Evolutionary conservation across 1,140 invertebrate species (phyloP), one percentile per base, ranked within the genome.

Genomic region (Parapsyche elsis): DNA sequence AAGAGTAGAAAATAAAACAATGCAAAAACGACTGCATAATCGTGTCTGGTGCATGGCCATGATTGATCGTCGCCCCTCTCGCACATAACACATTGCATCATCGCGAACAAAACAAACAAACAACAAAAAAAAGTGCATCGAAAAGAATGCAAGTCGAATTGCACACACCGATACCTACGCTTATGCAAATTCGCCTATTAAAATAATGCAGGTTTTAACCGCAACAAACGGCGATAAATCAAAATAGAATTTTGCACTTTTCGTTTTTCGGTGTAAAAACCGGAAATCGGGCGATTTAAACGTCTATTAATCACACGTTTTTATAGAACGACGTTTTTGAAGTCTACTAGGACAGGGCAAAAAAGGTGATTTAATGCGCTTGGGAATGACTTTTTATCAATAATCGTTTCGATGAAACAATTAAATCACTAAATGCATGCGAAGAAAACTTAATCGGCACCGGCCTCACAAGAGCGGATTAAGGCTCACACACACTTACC

Each of bases 41-140:
- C 24, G 23, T 23, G 64, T 67, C 64, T 14, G 64, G 12, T 67
- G 64, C 64, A 67, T 23, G 64, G 49, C 49, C 24, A 26, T 67
- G 21, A 67, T 67, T 67, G 24, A 67, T 26, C 64, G 24, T 67
- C 64, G 19, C 12, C 57, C 16, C 57, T 16, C 21, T 67, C 9
- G 19, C 5, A 19, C 19, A 24, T 67, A 67, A 67, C 24, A 67
- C 64, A 67, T 67, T 67, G 64, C 64, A 67, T 67, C 64, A 67
- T 26, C 64, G 64, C 59, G 21, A 61, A 53, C 49, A 53, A 53
- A 53, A 2, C 1, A 53, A 53, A 53, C 49, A 2, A 10, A 12
- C 49, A 5, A 12, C 4, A 14, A 53, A 14, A 19, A 67, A 67
- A 26, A 67, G 64, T 67, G 64, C 64, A 67, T 67, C 24, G 24